Conservation (phyloP, 2,113 vertebrate species). For the Dicrurus megarhynchus region DNA sequence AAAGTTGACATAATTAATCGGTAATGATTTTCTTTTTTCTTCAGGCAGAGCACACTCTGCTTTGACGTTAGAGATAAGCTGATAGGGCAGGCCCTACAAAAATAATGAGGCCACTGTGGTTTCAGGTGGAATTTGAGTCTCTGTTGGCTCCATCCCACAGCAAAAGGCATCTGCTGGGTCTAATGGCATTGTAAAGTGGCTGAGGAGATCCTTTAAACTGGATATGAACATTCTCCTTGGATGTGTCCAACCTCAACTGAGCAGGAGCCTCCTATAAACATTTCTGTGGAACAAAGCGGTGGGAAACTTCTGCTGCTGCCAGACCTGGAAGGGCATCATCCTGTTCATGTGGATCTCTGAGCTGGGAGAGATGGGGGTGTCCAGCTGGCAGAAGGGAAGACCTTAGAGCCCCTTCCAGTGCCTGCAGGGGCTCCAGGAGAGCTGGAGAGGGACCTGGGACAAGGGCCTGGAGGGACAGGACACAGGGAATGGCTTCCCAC, state of each 20-base stretch:
- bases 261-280: neutral
- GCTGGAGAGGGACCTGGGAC: neutral
- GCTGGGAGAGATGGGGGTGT: neutral
- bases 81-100: neutral
- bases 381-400: neutral
- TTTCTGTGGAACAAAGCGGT: neutral
- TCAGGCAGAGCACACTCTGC: neutral
- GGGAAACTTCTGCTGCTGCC: neutral
- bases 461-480: neutral
- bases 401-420: neutral
- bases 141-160: neutral
- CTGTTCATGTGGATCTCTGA: fast-evolving
- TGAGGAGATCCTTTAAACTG: neutral
- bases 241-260: neutral
- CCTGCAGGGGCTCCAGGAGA: neutral
- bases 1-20: conserved; percentile 37
- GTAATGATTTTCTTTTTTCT: conserved; percentile 33
- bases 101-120: neutral
- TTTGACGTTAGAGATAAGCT: neutral
- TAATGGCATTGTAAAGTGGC: neutral
- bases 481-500: neutral
- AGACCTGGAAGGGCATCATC: neutral
- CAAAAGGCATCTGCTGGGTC: neutral
- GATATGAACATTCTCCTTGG: neutral
- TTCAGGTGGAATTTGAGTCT: neutral